Conservation (phyloP, 2,113 vertebrate species). For the Petromus typicus region DNA sequence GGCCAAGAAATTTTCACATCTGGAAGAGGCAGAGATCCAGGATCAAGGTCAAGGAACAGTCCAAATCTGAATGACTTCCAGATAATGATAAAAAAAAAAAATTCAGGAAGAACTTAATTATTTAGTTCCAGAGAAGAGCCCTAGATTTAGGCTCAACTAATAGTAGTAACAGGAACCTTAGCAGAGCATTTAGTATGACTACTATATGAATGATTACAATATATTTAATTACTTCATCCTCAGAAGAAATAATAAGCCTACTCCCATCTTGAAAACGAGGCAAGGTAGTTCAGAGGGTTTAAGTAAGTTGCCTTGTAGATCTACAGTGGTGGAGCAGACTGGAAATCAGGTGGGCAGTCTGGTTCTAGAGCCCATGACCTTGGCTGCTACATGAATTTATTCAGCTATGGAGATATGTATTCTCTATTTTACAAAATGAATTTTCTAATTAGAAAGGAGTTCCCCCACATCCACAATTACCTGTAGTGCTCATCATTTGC, state of each 20-base stretch:
- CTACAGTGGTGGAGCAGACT: neutral
- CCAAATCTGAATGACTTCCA: neutral
- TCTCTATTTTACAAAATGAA: neutral
- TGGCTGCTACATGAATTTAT: neutral
- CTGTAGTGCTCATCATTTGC: neutral
- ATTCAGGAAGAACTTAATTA: neutral
- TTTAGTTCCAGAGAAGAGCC: neutral
- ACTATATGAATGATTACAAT: neutral
- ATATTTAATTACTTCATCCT: neutral
- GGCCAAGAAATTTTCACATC: conserved; percentile 35
- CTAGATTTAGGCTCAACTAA: neutral
- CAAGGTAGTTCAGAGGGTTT: neutral
- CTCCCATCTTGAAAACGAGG: neutral
- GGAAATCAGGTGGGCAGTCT: neutral
- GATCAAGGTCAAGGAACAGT: neutral
- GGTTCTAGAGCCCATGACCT: neutral
- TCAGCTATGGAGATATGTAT: neutral
- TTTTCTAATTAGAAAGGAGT: neutral
- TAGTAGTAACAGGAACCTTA: neutral
- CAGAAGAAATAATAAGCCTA: neutral
- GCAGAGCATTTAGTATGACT: neutral
- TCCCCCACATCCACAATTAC: neutral
- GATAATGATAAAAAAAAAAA: conserved; percentile 21
- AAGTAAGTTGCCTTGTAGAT: neutral
- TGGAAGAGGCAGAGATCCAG: conserved; percentile 42